Base-by-base conservation (phyloP, 2,113 vertebrate genomes). In the Protomyctophum bolini region DNA sequence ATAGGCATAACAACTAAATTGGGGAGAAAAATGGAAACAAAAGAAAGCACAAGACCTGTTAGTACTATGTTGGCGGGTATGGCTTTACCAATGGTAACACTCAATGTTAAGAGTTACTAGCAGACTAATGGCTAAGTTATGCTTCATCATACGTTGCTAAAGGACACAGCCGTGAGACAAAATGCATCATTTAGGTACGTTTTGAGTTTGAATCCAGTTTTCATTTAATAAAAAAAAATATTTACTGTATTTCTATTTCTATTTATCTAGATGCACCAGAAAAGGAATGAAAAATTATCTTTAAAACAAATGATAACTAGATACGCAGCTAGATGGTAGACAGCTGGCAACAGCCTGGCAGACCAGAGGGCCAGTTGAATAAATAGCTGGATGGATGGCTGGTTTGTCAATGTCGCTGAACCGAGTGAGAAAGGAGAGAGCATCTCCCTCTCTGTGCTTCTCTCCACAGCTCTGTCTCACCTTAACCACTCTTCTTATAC, bases 401-500 rank as follows among this genome's bases (percentile, higher is more conserved):
- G 66, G 52, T 33, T 50, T 57, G 68, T 12, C 66, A 77, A 46
- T 65, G 51, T 68, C 28, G 61, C 64, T 78, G 68, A 50, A 68
- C 47, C 69, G 65, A 82, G 75, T 73, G 67, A 66, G 66, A 79
- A 64, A 68, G 69, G 67, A 41, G 52, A 72, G 66, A 66, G 58
- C 55, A 75, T 73, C 70, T 75, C 63, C 63, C 68, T 60, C 68
- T 70, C 66, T 77, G 72, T 72, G 41, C 50, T 28, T 41, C 14
- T 51, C 72, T 75, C 71, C 61, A 59, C 77, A 73, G 70, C 62
- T 41, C 33, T 73, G 1, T 21, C 84, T 82, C 75, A 78, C 68
- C 81, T 74, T 63, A 82, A 66, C 77, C 70, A 73, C 80, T 86
- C 75, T 79, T 78, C 84, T 81, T 73, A 78, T 77, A 80, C 72